phyloP scores from a whole-genome alignment of 2,888 invertebrate genomes.

The Muscina levida region DNA sequence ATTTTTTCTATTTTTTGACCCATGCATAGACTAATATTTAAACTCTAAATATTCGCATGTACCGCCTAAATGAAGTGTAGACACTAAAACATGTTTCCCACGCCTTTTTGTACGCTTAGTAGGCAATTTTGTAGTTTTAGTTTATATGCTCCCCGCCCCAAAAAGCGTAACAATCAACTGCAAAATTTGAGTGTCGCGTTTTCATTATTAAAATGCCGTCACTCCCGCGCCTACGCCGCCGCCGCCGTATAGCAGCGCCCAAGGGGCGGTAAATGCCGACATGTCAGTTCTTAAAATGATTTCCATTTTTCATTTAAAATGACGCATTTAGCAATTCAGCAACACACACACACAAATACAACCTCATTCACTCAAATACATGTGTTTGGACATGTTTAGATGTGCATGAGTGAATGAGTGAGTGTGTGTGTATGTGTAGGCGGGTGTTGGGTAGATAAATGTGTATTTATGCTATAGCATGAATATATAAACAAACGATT shows the following conservation, averaged over 20 bases:
- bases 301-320: constrained; percentile 55
- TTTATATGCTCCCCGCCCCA: constrained; percentile 8
- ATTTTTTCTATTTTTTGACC: no score
- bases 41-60: no score
- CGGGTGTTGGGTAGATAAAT: neutral
- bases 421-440: neutral
- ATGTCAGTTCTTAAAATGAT: constrained; percentile 59
- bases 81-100: neutral
- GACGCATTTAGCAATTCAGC: constrained; percentile 49
- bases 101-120: constrained; percentile 2
- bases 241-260: neutral
- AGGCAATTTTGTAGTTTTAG: constrained; percentile 20
- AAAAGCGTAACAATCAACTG: constrained; percentile 43
- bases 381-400: constrained; percentile 9
- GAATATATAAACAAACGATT: constrained; percentile 14
- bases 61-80: no score
- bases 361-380: constrained; percentile 10
- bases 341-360: constrained; percentile 24
- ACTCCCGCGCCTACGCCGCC: constrained; percentile 9
- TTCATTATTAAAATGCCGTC: constrained; percentile 51
- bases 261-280: neutral
- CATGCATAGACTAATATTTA: no score
- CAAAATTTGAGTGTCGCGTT: constrained; percentile 44
- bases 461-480: no score
- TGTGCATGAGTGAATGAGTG: neutral